phyloP scores from a whole-genome alignment of 2,888 invertebrate genomes.

The Busseola fusca region DNA sequence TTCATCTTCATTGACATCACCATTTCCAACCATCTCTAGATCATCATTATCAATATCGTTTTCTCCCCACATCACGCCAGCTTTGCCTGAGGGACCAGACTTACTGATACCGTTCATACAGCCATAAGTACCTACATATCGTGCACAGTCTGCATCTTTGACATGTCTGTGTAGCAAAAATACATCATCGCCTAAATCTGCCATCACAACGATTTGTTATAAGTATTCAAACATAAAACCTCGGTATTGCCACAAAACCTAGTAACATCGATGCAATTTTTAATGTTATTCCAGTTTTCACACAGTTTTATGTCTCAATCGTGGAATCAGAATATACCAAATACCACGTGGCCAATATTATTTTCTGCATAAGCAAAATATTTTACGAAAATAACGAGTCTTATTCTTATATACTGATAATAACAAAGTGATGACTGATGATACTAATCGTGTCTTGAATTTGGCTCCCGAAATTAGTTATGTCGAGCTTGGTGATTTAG shows the following conservation, averaged over 20 bases:
- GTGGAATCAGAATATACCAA: conserved; percentile 25
- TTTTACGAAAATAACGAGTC: conserved; percentile 36
- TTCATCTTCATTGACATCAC: too few relatives aligned
- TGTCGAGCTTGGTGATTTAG: conserved; percentile 36
- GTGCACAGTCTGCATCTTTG: background rate
- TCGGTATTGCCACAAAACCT: background rate
- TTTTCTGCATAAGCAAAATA: conserved; percentile 40
- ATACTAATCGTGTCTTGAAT: conserved; percentile 48
- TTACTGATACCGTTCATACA: background rate
- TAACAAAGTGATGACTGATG: conserved; percentile 55
- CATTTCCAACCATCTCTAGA: too few relatives aligned
- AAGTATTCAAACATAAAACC: conserved; percentile 7
- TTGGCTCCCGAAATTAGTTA: conserved; percentile 46
- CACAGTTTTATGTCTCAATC: conserved; percentile 22
- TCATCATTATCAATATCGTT: too few relatives aligned
- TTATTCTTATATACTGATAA: conserved; percentile 48
- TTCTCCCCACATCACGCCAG: too few relatives aligned
- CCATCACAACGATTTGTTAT: conserved; percentile 13
- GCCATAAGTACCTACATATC: background rate
- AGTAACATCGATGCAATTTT: conserved; percentile 4
- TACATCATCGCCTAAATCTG: conserved; percentile 13
- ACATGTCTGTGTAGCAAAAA: conserved; percentile 1
- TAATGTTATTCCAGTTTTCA: background rate
- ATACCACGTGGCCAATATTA: conserved; percentile 30
- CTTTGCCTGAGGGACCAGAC: background rate